A percentile compares a stretch with the other conserved stretches of the same genome.
Evolutionary conservation across 1,140 invertebrate species (phyloP).

Genomic region (Pseudomyrmex concolor): DNA sequence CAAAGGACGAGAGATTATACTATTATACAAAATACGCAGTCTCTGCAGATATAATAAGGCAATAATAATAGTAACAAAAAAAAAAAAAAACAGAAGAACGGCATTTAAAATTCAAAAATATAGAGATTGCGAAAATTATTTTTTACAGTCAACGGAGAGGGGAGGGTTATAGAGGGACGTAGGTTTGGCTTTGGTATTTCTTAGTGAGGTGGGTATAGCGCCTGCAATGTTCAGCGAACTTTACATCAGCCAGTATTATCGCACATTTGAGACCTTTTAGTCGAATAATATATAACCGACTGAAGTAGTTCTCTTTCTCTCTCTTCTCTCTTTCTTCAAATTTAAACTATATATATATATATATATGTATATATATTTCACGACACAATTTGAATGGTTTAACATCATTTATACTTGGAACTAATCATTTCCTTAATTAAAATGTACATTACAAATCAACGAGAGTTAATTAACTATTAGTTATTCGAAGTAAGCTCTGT

Average conservation of each 20-base stretch:
- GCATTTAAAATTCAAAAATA: conserved; percentile 54
- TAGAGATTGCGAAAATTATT: conserved; percentile 58
- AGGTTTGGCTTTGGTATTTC: conserved; percentile 81
- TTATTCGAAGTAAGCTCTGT: no score
- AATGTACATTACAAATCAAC: no score
- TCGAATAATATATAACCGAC: not conserved
- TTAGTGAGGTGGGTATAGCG: conserved; percentile 80
- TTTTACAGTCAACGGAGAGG: conserved; percentile 64
- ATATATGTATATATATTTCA: no score
- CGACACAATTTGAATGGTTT: no score
- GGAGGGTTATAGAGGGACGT: conserved; percentile 36
- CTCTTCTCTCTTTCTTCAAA: no score
- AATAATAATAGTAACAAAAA: not conserved
- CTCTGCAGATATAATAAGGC: not conserved
- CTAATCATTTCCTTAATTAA: no score
- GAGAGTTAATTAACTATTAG: no score
- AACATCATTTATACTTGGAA: no score
- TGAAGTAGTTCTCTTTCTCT: no score
- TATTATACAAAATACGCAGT: conserved; percentile 68
- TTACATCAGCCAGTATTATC: conserved; percentile 28
- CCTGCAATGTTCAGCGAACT: conserved; percentile 59
- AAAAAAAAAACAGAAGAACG: not conserved
- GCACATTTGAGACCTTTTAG: not conserved
- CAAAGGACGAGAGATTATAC: conserved; percentile 61
- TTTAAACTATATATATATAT: no score